phyloP scores from a whole-genome alignment of 2,888 invertebrate genomes.

The Drosophila paranaensis region DNA sequence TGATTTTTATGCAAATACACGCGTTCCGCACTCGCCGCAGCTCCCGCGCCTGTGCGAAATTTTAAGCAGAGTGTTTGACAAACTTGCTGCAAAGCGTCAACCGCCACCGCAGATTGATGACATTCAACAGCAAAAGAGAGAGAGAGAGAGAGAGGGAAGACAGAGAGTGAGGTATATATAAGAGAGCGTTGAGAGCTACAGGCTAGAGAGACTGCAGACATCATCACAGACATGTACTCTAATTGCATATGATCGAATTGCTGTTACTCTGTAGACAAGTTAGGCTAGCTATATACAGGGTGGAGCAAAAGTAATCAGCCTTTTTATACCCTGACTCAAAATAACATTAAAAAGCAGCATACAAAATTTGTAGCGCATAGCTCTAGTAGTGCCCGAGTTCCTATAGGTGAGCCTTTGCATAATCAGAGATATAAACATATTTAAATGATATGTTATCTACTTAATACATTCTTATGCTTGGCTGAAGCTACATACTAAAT shows the following conservation, averaged over 20 bases:
- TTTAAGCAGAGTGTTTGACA: conserved; percentile 67
- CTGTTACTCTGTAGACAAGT: conserved; percentile 3
- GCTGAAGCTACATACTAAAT: neutral
- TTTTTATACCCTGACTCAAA: no score
- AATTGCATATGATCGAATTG: neutral
- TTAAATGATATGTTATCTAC: neutral
- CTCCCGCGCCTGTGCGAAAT: neutral
- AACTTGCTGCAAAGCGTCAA: conserved; percentile 46
- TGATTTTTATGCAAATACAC: conserved; percentile 68
- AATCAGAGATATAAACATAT: neutral
- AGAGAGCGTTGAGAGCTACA: neutral
- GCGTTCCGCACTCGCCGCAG: neutral
- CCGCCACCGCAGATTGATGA: conserved; percentile 78
- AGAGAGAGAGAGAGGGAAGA: neutral
- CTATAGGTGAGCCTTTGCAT: neutral
- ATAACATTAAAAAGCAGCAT: neutral
- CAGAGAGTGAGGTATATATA: neutral
- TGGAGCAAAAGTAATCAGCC: no score
- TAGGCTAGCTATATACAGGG: no score
- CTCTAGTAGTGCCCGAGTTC: neutral
- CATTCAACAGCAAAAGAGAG: conserved; percentile 23
- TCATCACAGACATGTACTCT: neutral
- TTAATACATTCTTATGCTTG: neutral
- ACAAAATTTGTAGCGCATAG: neutral
- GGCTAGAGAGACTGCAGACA: neutral